These are phyloP conservation scores for Drosophila micromelanica DNA, from an alignment of 1,140 invertebrate genomes.

Conservation along the genomic window DNA sequence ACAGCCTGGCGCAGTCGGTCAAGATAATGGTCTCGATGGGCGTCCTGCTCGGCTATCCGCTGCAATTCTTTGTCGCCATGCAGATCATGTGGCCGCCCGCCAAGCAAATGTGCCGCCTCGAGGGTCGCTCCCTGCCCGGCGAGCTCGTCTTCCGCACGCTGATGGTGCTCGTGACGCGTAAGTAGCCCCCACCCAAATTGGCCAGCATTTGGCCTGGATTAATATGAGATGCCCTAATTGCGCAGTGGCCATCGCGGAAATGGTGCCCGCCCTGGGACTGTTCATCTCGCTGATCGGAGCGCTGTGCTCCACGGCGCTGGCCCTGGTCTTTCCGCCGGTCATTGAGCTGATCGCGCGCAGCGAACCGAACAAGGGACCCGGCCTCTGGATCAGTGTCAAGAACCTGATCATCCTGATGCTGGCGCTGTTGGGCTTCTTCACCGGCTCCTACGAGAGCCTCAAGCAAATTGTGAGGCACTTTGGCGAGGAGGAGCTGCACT, in stretches of 20 bases:
- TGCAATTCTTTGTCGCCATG: constrained; percentile 94
- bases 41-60: constrained; percentile 90
- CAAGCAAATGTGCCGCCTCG: constrained; percentile 49
- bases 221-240: background rate
- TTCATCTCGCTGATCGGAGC: constrained; percentile 97
- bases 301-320: constrained; percentile 93
- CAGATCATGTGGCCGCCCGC: constrained; percentile 87
- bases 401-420: constrained; percentile 88
- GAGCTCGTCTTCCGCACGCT: constrained; percentile 88
- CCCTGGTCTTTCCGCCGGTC: constrained; percentile 95
- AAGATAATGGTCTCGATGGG: constrained; percentile 89
- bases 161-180: constrained; percentile 90
- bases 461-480: constrained; percentile 86
- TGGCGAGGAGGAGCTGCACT: constrained; percentile 58
- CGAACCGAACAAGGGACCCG: constrained; percentile 85
- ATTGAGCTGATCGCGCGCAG: constrained; percentile 90
- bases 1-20: constrained; percentile 86
- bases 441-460: constrained; percentile 90
- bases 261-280: constrained; percentile 92
- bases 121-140: constrained; percentile 75
- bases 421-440: constrained; percentile 89
- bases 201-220: background rate
- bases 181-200: constrained; percentile 79
- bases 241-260: constrained; percentile 91
- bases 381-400: constrained; percentile 85